phyloP scores from a whole-genome alignment of 2,797 vertebrate species.

The Pempheris klunzingeri region DNA sequence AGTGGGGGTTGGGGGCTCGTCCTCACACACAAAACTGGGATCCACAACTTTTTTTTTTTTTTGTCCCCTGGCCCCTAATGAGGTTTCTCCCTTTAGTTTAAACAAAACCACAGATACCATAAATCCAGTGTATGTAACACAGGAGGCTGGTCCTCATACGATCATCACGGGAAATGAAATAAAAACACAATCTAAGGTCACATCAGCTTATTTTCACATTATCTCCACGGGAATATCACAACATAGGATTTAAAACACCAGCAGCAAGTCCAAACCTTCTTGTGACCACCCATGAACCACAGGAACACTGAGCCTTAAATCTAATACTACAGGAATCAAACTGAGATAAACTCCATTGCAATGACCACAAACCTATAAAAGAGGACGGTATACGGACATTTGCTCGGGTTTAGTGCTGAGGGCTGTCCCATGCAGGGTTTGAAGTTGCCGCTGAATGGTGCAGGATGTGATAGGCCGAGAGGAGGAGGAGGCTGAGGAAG shows the following conservation, averaged over 20 bases:
- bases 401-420: background rate
- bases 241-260: background rate
- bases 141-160: background rate
- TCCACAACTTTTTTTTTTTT: background rate
- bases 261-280: background rate
- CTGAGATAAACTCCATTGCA: background rate
- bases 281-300: background rate
- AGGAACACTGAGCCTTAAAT: background rate
- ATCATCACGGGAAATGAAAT: background rate
- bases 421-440: constrained; percentile 67
- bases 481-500: constrained; percentile 77
- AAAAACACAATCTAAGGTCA: too few species aligned
- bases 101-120: background rate
- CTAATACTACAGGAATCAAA: background rate
- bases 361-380: background rate
- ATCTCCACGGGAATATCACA: background rate
- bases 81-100: background rate
- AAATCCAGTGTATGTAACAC: background rate
- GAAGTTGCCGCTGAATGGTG: constrained; percentile 85
- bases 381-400: background rate
- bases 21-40: constrained; percentile 60
- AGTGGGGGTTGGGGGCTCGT: constrained; percentile 10
- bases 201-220: too few species aligned
- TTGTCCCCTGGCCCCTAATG: background rate
- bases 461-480: constrained; percentile 76